A percentile compares a stretch with the other conserved stretches of the same genome.
phyloP scores from a whole-genome alignment of 2,113 vertebrate genomes.

The Cacatua alba region DNA sequence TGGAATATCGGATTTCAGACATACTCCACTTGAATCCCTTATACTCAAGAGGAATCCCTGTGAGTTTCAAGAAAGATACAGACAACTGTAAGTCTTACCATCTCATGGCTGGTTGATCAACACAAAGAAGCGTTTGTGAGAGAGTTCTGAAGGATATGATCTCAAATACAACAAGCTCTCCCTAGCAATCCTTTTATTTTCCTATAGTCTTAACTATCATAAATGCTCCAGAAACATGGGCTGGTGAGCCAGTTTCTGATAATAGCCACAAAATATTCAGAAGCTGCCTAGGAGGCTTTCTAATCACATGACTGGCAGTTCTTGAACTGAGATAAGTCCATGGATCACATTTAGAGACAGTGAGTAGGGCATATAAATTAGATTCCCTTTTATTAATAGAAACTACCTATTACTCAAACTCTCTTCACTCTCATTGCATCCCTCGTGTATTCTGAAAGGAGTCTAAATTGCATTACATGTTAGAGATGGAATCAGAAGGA shows the following conservation, averaged over 20 bases:
- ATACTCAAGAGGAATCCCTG: conserved; percentile 87
- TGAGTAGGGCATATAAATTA: background rate
- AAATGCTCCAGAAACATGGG: background rate
- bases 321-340: background rate
- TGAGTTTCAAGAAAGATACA: conserved; percentile 89
- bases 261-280: background rate
- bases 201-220: background rate
- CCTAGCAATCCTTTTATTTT: background rate
- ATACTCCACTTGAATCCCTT: conserved; percentile 84
- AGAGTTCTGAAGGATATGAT: background rate
- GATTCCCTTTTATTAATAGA: conserved; percentile 48
- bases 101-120: background rate
- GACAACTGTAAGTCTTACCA: conserved; percentile 78
- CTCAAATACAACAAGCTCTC: background rate
- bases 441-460: background rate
- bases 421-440: background rate
- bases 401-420: conserved; percentile 20
- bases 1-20: conserved; percentile 81
- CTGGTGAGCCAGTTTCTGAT: background rate
- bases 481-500: background rate
- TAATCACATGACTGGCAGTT: background rate
- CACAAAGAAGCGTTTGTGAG: background rate
- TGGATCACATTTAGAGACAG: background rate
- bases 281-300: background rate
- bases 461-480: background rate